Evolutionary conservation across 2,888 invertebrate species (phyloP), one percentile per base, ranked within the genome.

Genomic region (Ophion costatus): DNA sequence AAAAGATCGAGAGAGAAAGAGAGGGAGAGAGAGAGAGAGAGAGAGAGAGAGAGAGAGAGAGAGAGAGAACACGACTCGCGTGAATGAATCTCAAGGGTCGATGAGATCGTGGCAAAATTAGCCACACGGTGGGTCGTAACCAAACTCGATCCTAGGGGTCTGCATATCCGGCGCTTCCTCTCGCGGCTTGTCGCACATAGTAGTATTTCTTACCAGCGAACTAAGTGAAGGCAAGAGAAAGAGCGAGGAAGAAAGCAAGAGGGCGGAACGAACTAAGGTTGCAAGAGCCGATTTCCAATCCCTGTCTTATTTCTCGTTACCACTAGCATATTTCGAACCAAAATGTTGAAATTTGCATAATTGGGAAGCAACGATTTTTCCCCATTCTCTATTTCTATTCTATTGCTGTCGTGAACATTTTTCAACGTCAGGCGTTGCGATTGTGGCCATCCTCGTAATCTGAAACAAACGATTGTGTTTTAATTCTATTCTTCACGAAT

Each of bases 291-390:
- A 51, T 69, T 57, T 57, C 57, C 45, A 70, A 80, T 81, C 77
- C 73, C 64, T 73, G 63, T 71, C 66, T 73, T 61, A 51, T 84
- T 71, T 81, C 76, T 81, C 77, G 57, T 75, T 83, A 80, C 80
- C 38, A 76, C 75, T 64, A 67, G 63, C 51, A 75, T 77, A 77
- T 71, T 71, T 73, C 57, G 59, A 59, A 64, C 71, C 59, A 69
- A 78, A 29, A 29, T 29, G 29, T 29, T 29, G 29, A 29, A 29
- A 29, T 29, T 29, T 29, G 38, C n/a, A 69, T 61, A 38, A 17
- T n/a, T n/a, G 45, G 9, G 61, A n/a, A n/a, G n/a, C n/a, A n/a
- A n/a, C n/a, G n/a, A n/a, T n/a, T n/a, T n/a, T n/a, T n/a, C n/a
- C n/a, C n/a, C n/a, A n/a, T n/a, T n/a, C n/a, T n/a, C n/a, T n/a